Evolutionary conservation across 2,797 vertebrate species (phyloP).

Genomic region (Tympanoctomys barrerae): DNA sequence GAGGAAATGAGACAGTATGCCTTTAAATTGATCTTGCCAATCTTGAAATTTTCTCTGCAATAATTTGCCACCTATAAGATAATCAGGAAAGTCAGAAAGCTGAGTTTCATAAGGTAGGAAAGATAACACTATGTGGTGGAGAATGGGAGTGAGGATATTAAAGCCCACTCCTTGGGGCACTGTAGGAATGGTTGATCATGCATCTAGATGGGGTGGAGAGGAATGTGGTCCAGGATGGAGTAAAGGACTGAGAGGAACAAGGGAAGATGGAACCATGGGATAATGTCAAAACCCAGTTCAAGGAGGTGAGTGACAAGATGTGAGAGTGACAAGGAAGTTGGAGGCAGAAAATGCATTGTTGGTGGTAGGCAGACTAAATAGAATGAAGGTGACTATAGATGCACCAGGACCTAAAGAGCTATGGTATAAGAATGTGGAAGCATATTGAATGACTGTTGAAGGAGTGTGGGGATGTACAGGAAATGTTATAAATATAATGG

Average conservation of each 20-base stretch:
- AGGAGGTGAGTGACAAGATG: neutral
- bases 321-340: neutral
- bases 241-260: neutral
- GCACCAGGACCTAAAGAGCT: neutral
- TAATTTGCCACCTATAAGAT: neutral
- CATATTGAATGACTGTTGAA: neutral
- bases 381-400: neutral
- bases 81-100: neutral
- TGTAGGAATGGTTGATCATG: neutral
- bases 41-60: neutral
- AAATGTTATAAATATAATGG: neutral
- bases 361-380: neutral
- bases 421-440: neutral
- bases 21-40: neutral
- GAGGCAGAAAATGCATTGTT: neutral
- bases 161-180: neutral
- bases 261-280: neutral
- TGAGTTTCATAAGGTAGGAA: neutral
- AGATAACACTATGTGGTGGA: neutral
- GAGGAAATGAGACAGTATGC: neutral
- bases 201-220: neutral
- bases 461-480: neutral
- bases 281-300: neutral
- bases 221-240: neutral
- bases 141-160: neutral